Conservation (phyloP, 1,140 invertebrate species). For the Drosophila novamexicana region DNA sequence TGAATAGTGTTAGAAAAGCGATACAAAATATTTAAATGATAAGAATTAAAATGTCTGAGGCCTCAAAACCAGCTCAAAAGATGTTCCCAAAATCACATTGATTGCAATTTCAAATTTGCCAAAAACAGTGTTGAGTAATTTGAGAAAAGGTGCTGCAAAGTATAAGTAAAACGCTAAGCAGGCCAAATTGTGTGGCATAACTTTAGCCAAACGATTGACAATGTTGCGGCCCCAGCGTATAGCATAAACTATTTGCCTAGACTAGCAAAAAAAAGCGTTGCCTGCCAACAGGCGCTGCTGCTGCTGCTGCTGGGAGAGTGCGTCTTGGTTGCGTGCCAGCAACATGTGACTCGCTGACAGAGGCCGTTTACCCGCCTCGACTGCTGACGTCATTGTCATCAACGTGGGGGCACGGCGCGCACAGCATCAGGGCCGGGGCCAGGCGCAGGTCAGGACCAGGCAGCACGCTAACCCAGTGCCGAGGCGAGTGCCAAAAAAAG, state of each 20-base stretch:
- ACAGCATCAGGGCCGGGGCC: slow-evolving; percentile 20
- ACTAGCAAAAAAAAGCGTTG: slow-evolving; percentile 23
- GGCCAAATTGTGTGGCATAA: neutral
- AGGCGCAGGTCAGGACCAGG: slow-evolving; percentile 37
- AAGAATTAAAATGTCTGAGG: too few relatives aligned
- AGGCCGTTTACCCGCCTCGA: slow-evolving; percentile 76
- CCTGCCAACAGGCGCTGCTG: slow-evolving; percentile 55
- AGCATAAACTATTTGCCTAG: neutral
- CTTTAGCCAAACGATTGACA: neutral
- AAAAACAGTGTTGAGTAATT: neutral
- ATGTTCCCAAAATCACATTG: too few relatives aligned
- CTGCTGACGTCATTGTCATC: slow-evolving; percentile 75
- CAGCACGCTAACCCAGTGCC: slow-evolving; percentile 65
- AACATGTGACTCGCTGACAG: slow-evolving; percentile 75
- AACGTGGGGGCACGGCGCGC: neutral
- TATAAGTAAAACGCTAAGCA: too few relatives aligned
- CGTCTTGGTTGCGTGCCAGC: slow-evolving; percentile 50
- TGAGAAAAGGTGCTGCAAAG: neutral
- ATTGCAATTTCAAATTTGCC: neutral
- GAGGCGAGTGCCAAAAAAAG: neutral
- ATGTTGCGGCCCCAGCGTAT: neutral
- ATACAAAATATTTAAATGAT: too few relatives aligned
- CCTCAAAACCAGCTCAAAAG: too few relatives aligned
- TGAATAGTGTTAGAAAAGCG: too few relatives aligned
- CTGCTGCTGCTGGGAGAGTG: neutral